phyloP scores from a whole-genome alignment of 1,140 invertebrate species.

The Drosophila ercepeae region DNA sequence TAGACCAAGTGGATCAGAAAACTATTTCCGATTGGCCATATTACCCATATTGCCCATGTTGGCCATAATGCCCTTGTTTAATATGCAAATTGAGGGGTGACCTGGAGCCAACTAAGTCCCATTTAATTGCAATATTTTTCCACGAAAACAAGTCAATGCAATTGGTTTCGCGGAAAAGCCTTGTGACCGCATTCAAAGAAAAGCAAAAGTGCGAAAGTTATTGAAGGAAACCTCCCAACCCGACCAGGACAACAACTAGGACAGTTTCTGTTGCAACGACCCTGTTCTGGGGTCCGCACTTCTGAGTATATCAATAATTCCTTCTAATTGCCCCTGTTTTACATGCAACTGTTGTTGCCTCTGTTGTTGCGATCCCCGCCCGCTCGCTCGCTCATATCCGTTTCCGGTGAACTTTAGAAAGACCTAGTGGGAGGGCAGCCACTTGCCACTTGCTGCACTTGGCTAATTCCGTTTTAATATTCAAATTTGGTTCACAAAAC shows the following conservation, averaged over 20 bases:
- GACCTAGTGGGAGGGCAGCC: constrained; percentile 2
- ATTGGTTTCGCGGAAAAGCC: constrained; percentile 58
- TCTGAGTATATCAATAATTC: constrained; percentile 41
- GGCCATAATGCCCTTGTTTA: constrained; percentile 13
- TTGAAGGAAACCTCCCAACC: constrained; percentile 36
- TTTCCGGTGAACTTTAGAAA: constrained; percentile 31
- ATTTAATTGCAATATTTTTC: constrained; percentile 51
- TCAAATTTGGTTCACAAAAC: constrained; percentile 61
- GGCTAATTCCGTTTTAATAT: constrained; percentile 76
- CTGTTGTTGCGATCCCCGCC: not conserved
- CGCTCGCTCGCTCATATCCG: constrained; percentile 16
- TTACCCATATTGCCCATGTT: no score
- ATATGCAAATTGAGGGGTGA: constrained; percentile 37
- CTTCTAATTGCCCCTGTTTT: constrained; percentile 38
- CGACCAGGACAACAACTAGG: constrained; percentile 20
- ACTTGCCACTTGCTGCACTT: constrained; percentile 65
- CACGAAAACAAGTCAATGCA: constrained; percentile 23
- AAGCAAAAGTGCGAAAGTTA: constrained; percentile 20
- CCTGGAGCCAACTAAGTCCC: constrained; percentile 5
- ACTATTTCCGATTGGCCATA: constrained; percentile 21
- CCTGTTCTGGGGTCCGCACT: not conserved
- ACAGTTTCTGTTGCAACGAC: constrained; percentile 43
- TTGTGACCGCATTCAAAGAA: constrained; percentile 42
- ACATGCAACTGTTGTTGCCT: constrained; percentile 13
- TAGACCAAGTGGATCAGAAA: constrained; percentile 38